Evolutionary conservation across 2,888 invertebrate species (phyloP), one percentile per base, ranked within the genome.

Genomic region (Lottia gigantea): DNA sequence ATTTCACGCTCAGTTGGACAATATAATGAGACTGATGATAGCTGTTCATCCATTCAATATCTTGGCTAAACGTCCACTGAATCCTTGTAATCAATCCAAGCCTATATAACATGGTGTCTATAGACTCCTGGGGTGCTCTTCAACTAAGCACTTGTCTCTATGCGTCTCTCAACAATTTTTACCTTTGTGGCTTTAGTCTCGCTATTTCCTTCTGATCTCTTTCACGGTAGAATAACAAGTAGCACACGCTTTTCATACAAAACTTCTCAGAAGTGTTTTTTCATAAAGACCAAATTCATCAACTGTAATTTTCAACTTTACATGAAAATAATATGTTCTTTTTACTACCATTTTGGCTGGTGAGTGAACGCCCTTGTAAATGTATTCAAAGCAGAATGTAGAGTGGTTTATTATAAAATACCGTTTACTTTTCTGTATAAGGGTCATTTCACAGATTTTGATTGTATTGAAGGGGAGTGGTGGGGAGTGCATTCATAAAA

Each of bases 1-100:
- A 69, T 69, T 69, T 69, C 69, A 69, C 69, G 69, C 49, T 69
- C 55, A 64, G 64, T 45, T 65, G 65, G 19, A 45, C 61, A 64
- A 69, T n/a, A 19, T 69, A 69, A 69, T 69, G 64, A 69, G 64
- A 55, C 26, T n/a, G 69, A 55, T 31, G 55, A 45, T 61, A 55
- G 23, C 23, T 19, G 14, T 55, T 23, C 55, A 55, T 19, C 19
- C 55, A 55, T 55, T 23, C 55, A 55, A 55, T 55, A 55, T 55
- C 55, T 55, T 19, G 6, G 19, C 55, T 11, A 40, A 40, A 40
- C 40, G 40, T 40, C 40, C 11, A 8, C 40, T 8, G 40, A 40
- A 40, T 40, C 40, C 40, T 40, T 40, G 40, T 40, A 40, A 40
- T 40, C 40, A 40, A 40, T 40, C 40, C 40, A 6, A 40, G 40